These are phyloP conservation scores for Heterochromis multidens DNA, from an alignment of 2,113 vertebrate species.

Conservation along the genomic window DNA sequence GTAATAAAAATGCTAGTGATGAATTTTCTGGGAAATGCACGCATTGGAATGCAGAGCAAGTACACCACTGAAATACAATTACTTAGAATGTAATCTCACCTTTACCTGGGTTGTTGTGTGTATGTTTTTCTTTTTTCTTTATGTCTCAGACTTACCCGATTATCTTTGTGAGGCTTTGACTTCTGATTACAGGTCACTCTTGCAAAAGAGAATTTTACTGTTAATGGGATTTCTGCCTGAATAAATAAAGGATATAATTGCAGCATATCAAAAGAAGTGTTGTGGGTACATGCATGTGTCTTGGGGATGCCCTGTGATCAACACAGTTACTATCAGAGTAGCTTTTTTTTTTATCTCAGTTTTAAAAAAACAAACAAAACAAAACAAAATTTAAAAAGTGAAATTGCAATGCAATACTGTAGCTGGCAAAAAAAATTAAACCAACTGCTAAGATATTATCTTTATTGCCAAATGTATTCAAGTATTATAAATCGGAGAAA, in stretches of 20 bases:
- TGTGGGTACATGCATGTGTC: not conserved
- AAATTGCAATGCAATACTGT: not conserved
- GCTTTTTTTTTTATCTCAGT: not conserved
- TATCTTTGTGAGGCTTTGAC: not conserved
- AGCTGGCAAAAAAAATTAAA: not conserved
- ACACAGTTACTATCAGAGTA: not conserved
- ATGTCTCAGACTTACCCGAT: not conserved
- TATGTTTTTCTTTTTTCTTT: not conserved
- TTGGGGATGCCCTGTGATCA: not conserved
- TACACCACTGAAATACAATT: not conserved
- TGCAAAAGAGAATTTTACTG: not conserved
- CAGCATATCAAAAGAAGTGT: not conserved
- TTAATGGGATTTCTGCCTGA: not conserved
- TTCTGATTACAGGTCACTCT: not conserved
- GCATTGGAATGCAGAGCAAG: conserved; percentile 36
- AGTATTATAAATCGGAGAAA: not conserved
- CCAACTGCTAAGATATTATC: not conserved
- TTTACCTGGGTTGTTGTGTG: not conserved
- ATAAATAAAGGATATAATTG: not conserved
- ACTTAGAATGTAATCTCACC: not conserved
- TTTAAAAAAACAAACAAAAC: not conserved
- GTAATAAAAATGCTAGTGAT: conserved; percentile 13
- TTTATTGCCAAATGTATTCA: not conserved
- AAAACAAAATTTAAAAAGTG: not conserved
- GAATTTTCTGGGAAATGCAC: conserved; percentile 6